Base-by-base conservation (phyloP, 2,797 vertebrate species). In the Ispidina lecontei region DNA sequence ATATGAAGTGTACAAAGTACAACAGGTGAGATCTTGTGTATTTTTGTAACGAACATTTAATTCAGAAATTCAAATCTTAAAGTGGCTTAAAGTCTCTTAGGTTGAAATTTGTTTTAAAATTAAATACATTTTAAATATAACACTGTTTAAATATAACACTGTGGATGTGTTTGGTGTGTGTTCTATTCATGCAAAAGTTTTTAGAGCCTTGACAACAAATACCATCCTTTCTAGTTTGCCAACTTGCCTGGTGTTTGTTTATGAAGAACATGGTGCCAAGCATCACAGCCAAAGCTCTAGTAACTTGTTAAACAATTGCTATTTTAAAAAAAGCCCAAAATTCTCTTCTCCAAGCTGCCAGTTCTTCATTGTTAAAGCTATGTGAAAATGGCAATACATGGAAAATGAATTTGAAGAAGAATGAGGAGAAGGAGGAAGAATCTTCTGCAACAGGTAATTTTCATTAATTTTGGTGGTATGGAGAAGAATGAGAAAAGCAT, bases 401-500 rank as follows among this genome's bases (percentile, higher is more conserved):
- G 87, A 77, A 85, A 69, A 85, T 5, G 14, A 82, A 8, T 37
- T 69, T 0, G 0, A 33, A 95, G 58, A 29, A 89, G 26, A 29
- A 84, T 0, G 2, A 88, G 7, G 41, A 86, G n/a, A n/a, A n/a
- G 44, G 49, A 89, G 12, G 49, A 94, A 75, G 56, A 91, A 68
- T 60, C 69, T 35, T 54, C 73, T 82, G 56, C 69, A 90, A 43
- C 76, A 95, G 95, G 93, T 96, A 92, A 92, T 62, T 76, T 81
- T 63, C 13, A 31, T 69, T 47, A 59, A 18, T 70, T 87, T 62
- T 76, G 47, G 10, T 84, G 35, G 2, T 80, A 5, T 29, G n/a
- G 65, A 58, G 33, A 74, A 65, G 47, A 49, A 49, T 49, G 47
- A 26, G 47, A 49, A 49, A 59, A 81, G 20, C 37, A 13, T 68